Base-by-base conservation (phyloP, 35 echinoderm and acorn worm genomes). In the Apostichopus parvimensis region DNA sequence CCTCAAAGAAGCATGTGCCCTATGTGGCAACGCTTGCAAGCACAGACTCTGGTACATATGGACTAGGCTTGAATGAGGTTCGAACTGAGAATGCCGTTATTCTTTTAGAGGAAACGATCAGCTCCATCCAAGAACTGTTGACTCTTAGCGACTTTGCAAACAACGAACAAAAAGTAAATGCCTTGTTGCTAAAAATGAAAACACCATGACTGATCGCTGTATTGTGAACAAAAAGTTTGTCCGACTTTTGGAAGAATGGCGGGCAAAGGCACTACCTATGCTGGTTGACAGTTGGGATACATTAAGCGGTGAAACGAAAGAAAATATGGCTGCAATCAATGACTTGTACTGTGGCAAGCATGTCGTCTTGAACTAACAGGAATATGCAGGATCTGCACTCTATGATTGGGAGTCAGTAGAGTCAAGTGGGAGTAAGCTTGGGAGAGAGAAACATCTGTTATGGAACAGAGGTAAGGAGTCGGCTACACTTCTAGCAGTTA, bases 301-400 rank as follows among this genome's bases (percentile, higher is more conserved):
- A 2, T 45, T 96, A 15, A 78, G 82, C 25, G 73, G 78, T 28
- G 68, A 92, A 0, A 17, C 61, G 24, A 95, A 92, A 23, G 6
- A 8, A 80, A 86, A 83, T 23, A 86, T 96, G 88, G 91, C 87
- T 34, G 58, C 94, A 68, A 57, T 89, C 7, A 93, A 96, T 65
- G 80, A 96, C 80, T 83, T 96, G 7, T 96, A 93, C 82, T 93
- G 95, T 60, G 91, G 94, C 5, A 95, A 93, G 54, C 94, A 95
- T 55, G 10, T 95, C 6, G 70, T 95, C 4, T 90, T 93, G 68
- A 95, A 96, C 89, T 71, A 93, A 14, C 92, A 96, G 58, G 92
- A 96, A 20, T 96, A 96, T 96, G 95, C 95, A 58, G 80, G 87
- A 34, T 92, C 95, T 81, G 95, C 89, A 18, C 71, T 96, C 17